Percentiles rank a stretch among this genome's conserved stretches.
Evolutionary conservation across 2,113 vertebrate genomes (phyloP).

Genomic region (Anser brachyrhynchus): DNA sequence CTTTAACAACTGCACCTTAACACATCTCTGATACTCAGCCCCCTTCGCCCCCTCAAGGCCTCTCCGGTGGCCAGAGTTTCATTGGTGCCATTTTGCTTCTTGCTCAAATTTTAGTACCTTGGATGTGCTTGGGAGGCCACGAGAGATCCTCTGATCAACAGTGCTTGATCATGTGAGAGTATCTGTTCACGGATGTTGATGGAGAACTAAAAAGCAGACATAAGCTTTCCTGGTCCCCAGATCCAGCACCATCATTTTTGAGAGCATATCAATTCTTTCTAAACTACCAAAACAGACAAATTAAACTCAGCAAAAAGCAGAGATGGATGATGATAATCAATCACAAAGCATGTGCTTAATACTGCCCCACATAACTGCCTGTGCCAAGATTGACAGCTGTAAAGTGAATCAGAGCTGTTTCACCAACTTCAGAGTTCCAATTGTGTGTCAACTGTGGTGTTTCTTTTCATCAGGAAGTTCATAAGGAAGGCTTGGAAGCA

Average conservation of each 20-base stretch:
- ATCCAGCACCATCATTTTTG: not conserved
- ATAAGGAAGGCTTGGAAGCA: not conserved
- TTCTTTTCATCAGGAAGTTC: not conserved
- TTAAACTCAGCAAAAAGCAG: not conserved
- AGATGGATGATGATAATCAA: not conserved
- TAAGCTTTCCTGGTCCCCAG: not conserved
- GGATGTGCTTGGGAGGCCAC: not conserved
- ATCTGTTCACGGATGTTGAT: not conserved
- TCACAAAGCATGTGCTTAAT: not conserved
- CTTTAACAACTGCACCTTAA: not conserved
- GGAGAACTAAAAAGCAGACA: not conserved
- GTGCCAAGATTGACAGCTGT: not conserved
- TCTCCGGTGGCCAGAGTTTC: not conserved
- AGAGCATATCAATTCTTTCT: not conserved
- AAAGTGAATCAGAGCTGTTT: not conserved
- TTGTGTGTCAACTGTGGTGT: not conserved
- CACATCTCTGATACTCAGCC: not conserved
- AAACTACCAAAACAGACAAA: not conserved
- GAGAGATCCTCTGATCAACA: not conserved
- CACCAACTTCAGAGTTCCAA: not conserved
- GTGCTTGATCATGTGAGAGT: not conserved
- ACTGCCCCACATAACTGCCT: not conserved
- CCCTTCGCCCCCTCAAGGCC: not conserved
- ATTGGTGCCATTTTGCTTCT: not conserved
- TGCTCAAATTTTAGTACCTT: not conserved